A percentile compares a stretch with the other conserved stretches of the same genome.
phyloP scores from a whole-genome alignment of 2,797 vertebrate species.

The Sebastes reedi region DNA sequence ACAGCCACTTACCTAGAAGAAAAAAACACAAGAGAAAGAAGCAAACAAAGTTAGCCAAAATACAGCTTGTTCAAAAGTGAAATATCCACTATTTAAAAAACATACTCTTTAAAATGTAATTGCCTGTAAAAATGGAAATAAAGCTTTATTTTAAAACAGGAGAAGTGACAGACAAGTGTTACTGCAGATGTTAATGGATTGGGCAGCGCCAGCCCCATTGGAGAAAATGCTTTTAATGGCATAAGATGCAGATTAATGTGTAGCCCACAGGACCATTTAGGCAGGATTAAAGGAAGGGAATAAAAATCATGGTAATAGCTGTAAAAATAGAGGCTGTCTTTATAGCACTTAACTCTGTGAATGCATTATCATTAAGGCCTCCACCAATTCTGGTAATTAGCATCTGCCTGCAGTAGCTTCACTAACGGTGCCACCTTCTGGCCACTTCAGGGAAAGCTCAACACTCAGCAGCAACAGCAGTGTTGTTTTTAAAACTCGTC shows the following conservation, averaged over 20 bases:
- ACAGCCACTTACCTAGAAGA: constrained; percentile 58
- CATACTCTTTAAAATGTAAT: neutral
- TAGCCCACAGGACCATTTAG: neutral
- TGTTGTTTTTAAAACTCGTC: neutral
- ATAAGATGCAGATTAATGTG: neutral
- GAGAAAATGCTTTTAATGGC: constrained; percentile 2
- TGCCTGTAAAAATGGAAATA: neutral
- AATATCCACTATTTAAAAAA: neutral
- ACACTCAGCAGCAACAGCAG: neutral
- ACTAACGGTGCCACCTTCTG: constrained; percentile 64
- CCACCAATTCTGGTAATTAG: neutral
- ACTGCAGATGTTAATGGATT: neutral
- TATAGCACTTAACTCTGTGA: neutral
- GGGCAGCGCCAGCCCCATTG: neutral
- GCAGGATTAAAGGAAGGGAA: neutral
- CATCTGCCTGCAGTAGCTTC: constrained; percentile 7
- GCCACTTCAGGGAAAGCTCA: constrained; percentile 1
- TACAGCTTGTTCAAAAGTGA: neutral
- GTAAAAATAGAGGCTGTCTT: neutral
- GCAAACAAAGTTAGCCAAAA: constrained; percentile 8
- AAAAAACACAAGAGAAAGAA: neutral
- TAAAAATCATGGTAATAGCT: neutral
- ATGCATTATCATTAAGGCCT: neutral
- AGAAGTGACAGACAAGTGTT: neutral
- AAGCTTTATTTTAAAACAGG: neutral